Conservation (phyloP, 2,888 invertebrate genomes). For the Argyresthia albistria region DNA sequence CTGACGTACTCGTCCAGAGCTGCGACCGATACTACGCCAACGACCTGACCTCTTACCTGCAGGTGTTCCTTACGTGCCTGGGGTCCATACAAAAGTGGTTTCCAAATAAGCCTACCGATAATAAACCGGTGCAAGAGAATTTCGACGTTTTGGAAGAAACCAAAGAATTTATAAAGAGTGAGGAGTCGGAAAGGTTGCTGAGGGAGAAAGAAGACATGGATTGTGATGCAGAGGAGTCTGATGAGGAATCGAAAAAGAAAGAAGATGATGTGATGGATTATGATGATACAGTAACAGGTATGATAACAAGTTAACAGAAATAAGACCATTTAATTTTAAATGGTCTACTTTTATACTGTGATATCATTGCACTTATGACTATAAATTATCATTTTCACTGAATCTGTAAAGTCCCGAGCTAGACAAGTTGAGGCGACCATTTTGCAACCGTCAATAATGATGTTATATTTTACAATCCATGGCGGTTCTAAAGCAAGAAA, state of each 20-base stretch:
- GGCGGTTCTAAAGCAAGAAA: no score
- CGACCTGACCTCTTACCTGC: slow-evolving; percentile 75
- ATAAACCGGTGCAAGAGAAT: slow-evolving; percentile 6
- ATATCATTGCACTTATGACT: no score
- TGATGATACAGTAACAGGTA: slow-evolving; percentile 42
- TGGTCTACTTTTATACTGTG: no score
- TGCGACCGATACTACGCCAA: slow-evolving; percentile 72
- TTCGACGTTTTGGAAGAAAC: slow-evolving; percentile 41
- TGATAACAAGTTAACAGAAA: background rate
- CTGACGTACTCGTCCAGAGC: slow-evolving; percentile 76
- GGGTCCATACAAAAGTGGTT: slow-evolving; percentile 74
- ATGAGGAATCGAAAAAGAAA: slow-evolving; percentile 54
- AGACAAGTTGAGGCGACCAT: no score
- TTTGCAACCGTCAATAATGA: no score
- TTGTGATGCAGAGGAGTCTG: slow-evolving; percentile 47
- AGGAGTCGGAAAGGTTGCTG: slow-evolving; percentile 40
- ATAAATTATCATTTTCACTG: no score
- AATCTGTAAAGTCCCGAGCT: no score
- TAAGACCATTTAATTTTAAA: background rate
- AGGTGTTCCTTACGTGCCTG: slow-evolving; percentile 80
- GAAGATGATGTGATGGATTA: slow-evolving; percentile 37
- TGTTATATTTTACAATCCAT: no score
- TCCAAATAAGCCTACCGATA: slow-evolving; percentile 1
- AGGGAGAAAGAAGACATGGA: slow-evolving; percentile 35
- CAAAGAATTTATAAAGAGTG: slow-evolving; percentile 40